phyloP scores from a whole-genome alignment of 2,113 vertebrate genomes.

The Protobothrops mucrosquamatus region DNA sequence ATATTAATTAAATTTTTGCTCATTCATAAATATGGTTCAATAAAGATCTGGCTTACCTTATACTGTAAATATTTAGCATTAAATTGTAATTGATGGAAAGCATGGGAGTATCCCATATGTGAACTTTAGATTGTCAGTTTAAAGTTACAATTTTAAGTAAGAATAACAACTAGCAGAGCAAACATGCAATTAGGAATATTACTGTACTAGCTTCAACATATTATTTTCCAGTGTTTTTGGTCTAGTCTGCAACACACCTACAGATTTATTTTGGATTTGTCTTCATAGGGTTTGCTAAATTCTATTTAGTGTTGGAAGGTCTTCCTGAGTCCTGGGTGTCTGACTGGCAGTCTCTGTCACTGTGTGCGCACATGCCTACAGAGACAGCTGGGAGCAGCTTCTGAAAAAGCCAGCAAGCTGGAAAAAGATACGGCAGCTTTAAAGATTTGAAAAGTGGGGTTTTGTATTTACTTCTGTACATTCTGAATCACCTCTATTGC shows the following conservation, averaged over 20 bases:
- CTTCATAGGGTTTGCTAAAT: background rate
- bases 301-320: background rate
- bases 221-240: background rate
- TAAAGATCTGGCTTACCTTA: background rate
- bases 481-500: background rate
- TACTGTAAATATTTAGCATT: conserved; percentile 13
- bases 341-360: background rate
- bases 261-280: background rate
- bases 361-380: background rate
- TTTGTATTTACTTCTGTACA: background rate
- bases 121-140: background rate
- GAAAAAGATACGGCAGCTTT: background rate
- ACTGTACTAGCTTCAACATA: background rate
- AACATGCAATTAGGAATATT: background rate
- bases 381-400: background rate
- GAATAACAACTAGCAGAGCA: background rate
- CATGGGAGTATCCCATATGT: background rate
- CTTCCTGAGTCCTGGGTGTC: background rate
- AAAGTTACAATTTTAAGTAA: background rate
- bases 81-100: conserved; percentile 27
- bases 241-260: background rate
- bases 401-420: background rate
- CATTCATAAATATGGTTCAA: conserved; percentile 8
- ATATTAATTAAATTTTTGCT: background rate
- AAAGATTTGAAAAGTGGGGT: background rate